Percentiles rank a stretch among this genome's conserved stretches.
phyloP scores from a whole-genome alignment of 1,140 invertebrate species.

The Mactra quadrangularis region DNA sequence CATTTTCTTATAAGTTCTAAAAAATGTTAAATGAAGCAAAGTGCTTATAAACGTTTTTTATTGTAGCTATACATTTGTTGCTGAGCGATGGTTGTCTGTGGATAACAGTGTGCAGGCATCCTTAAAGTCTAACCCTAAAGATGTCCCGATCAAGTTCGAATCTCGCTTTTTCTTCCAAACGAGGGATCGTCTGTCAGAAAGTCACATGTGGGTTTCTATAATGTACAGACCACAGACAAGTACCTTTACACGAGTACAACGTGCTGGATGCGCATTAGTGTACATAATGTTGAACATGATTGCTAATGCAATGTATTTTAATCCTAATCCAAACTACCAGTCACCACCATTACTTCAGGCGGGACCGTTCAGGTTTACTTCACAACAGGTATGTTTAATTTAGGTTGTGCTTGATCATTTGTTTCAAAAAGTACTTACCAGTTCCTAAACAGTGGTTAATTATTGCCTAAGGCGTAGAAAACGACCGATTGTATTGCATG shows the following conservation, averaged over 20 bases:
- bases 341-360: constrained; percentile 65
- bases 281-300: constrained; percentile 84
- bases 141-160: constrained; percentile 74
- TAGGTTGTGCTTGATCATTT: not conserved
- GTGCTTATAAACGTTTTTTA: not conserved
- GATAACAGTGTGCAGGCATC: constrained; percentile 74
- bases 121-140: constrained; percentile 68
- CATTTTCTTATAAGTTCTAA: too few species aligned
- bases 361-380: constrained; percentile 76
- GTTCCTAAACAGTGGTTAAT: not conserved
- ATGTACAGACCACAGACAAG: constrained; percentile 81
- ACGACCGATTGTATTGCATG: not conserved
- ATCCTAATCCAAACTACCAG: constrained; percentile 66
- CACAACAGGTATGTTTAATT: constrained; percentile 65
- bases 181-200: constrained; percentile 79
- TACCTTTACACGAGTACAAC: constrained; percentile 83
- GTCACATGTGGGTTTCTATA: constrained; percentile 83
- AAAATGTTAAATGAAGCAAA: too few species aligned
- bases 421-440: too few species aligned
- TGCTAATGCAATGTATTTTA: constrained; percentile 84
- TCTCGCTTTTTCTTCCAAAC: constrained; percentile 68
- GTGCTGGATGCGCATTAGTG: constrained; percentile 82
- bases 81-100: constrained; percentile 78
- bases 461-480: not conserved
- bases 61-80: constrained; percentile 78